Base-by-base conservation (phyloP, 2,888 invertebrate species). In the Drosophila mettleri region DNA sequence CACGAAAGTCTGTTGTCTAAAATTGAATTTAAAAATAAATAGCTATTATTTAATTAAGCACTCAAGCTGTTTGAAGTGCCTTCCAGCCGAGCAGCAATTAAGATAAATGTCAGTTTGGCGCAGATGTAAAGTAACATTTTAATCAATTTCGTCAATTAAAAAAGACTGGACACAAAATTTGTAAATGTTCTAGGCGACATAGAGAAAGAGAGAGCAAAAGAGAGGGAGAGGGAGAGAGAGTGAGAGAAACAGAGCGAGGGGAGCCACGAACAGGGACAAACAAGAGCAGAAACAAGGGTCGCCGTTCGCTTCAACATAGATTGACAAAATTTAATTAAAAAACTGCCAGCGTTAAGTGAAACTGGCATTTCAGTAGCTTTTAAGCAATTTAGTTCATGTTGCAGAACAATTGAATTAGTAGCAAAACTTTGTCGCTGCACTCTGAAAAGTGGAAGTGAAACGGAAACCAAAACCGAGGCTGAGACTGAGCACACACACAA, bases 131-230 rank as follows among this genome's bases (percentile, higher is more conserved):
- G 87, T 70, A 80, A 83, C 85, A 86, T 87, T 84, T 86, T 88
- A 88, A 88, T 84, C 89, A 84, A 84, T 88, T 88, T 88, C 68
- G 67, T 85, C 89, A 88, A 84, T 88, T 88, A 84, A 69, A 80
- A 31, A 43, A 61, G 63, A 74, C 70, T 58, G 62, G 60, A 68
- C 57, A 59, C 63, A 58, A 45, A 66, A 78, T 79, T 78, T 66
- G 36, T 41, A 45, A 80, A 46, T 55, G 65, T 36, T 43, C 57
- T 55, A 41, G 49, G 54, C 36, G 16, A 20, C 8, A 24, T 22
- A 12, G 22, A 31, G 9, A n/a, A 9, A 38, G 5, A 4, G 29
- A n/a, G 0, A 14, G 29, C n/a, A n/a, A n/a, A n/a, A 29, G 20
- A 8, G 36, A n/a, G 24, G 16, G 18, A 20, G 27, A 1, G 46